Evolutionary conservation across 2,888 invertebrate genomes (phyloP).

Genomic region (Pandemis heparana): DNA sequence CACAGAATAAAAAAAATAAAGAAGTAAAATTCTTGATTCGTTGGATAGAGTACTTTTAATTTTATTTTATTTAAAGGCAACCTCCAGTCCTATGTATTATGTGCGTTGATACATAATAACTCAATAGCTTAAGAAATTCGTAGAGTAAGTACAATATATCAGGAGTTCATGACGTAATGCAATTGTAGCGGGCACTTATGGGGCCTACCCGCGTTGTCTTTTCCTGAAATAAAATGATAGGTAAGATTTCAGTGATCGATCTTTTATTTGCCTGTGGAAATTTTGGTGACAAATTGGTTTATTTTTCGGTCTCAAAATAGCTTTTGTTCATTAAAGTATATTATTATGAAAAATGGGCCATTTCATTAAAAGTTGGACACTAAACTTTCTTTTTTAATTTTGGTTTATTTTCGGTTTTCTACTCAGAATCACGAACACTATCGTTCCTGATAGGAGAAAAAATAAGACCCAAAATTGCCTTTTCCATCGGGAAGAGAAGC

Average conservation of each 20-base stretch:
- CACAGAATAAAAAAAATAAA: too few species aligned
- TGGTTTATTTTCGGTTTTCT: too few species aligned
- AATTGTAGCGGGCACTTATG: conserved; percentile 31
- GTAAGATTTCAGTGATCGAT: not conserved
- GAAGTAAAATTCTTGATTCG: too few species aligned
- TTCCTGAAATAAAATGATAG: conserved; percentile 16
- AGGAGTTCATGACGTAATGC: conserved; percentile 12
- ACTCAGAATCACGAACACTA: too few species aligned
- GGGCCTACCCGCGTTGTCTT: not conserved
- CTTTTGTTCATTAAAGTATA: not conserved
- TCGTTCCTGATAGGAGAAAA: too few species aligned
- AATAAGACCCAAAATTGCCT: too few species aligned
- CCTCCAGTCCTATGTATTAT: not conserved
- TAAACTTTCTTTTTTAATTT: too few species aligned
- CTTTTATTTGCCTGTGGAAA: not conserved
- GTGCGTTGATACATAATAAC: not conserved
- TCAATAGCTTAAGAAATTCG: not conserved
- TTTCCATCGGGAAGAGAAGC: too few species aligned
- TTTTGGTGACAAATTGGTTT: not conserved
- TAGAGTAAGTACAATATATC: conserved; percentile 7
- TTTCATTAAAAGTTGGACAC: too few species aligned
- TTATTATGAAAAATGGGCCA: too few species aligned
- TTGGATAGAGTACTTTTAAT: too few species aligned
- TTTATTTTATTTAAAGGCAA: not conserved
- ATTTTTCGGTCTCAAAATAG: not conserved